Base-by-base conservation (phyloP, 2,113 vertebrate species). In the Prionailurus bengalensis region DNA sequence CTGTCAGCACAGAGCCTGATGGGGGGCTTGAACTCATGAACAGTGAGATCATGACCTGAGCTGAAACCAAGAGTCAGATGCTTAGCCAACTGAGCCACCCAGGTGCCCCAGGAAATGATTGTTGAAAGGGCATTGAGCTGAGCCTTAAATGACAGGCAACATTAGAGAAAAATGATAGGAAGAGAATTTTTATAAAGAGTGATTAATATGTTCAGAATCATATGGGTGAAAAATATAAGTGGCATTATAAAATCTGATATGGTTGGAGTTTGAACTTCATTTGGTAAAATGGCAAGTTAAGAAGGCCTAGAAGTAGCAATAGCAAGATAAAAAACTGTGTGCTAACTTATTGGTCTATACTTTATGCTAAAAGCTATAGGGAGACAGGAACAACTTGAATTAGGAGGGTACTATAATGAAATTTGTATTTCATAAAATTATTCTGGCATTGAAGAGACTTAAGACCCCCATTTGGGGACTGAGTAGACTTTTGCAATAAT, bases 371-470 rank as follows among this genome's bases (percentile, higher is more conserved):
- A 95, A 86, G 5, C 51, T 33, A 36, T 42, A 10, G 29, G n/a
- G 19, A 80, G 68, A 9, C 15, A 55, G 79, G 68, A 61, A 42
- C 27, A 94, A 51, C 25, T 51, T 73, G 29, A 96, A 95, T 45
- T 11, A 45, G n/a, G 36, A 58, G 33, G 81, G 73, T 84, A 4
- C 39, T 16, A 80, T 58, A 55, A 39, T 61, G 25, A 63, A 71
- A 93, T 90, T 48, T 82, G 42, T 25, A 71, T 71, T 96, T 87
- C 53, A 42, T 83, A 61, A 48, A 91, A 66, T 91, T 25, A 58
- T 70, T 36, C 25, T 73, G 19, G 10, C n/a, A 36, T 7, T 33
- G 51, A 79, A 21, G 10, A 84, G 15, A 19, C 55, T 89, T 71
- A 71, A 84, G n/a, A 39, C 14, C 4, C 29, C 63, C 23, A 2